Base-by-base conservation (phyloP, 2,888 invertebrate species). In the Matsumyia berberina region DNA sequence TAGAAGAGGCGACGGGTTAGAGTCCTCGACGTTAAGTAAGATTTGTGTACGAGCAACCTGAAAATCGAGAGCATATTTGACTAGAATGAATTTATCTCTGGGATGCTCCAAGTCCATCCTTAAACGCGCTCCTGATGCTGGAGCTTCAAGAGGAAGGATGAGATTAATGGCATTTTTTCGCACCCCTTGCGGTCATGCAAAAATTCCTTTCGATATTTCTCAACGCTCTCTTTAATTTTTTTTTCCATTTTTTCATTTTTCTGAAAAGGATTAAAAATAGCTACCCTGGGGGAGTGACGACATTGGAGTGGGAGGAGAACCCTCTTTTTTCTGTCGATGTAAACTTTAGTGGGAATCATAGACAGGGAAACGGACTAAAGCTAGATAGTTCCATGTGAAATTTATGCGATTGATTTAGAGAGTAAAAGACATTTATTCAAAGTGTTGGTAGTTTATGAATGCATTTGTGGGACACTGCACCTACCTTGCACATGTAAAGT, bases 41-140 rank as follows among this genome's bases (percentile, higher is more conserved):
- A 82, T 82, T 82, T 82, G 82, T 82, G 66, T 66, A 39, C 60
- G 46, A 46, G 46, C 9, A 72, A 78, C 78, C 66, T 79, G 42
- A 69, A 44, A 69, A 73, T 69, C 8, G 49, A 15, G 49, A 66
- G 55, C 67, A 42, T 29, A 67, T 67, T 74, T 53, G 67, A 60
- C 39, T 74, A 31, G 67, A 80, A 67, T 74, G 58, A 67, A 78
- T 78, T 78, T 78, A 73, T 78, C 39, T 66, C 15, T 44, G 24
- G 15, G 24, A 24, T 39, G 11, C 53, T 66, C 31, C 29, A 58
- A 67, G 66, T 60, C 44, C 57, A 46, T 58, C 44, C 33, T 33
- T 12, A 53, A 12, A 51, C 55, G 37, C 49, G 33, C 11, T 58
- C 33, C 42, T 33, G 19, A 15, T 46, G 19, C 31, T 42, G 8